These are phyloP conservation scores for Halictus ligatus DNA, from an alignment of 2,888 invertebrate species.

Conservation along the genomic window DNA sequence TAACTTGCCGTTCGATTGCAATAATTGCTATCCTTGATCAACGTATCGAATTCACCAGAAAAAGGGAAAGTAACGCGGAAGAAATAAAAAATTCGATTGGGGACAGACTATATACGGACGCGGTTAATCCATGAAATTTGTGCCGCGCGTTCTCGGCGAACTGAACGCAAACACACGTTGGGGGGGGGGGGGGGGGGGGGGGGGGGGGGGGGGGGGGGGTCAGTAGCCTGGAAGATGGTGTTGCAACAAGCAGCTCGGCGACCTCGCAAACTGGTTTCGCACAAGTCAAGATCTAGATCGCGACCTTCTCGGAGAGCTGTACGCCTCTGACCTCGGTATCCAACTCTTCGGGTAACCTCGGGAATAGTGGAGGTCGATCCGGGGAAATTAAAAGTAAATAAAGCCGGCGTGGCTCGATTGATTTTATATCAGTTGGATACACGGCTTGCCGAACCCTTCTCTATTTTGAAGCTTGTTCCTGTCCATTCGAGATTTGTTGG, in stretches of 20 bases:
- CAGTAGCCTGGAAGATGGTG: slow-evolving; percentile 68
- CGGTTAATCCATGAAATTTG: slow-evolving; percentile 39
- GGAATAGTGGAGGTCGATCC: slow-evolving; percentile 3
- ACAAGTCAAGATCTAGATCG: slow-evolving; percentile 80
- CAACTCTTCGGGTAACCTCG: slow-evolving; percentile 14
- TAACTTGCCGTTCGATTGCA: neutral
- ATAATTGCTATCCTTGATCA: slow-evolving; percentile 28
- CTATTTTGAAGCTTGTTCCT: neutral
- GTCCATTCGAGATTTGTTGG: neutral
- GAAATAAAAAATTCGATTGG: neutral
- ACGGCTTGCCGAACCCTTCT: neutral
- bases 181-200: slow-evolving; percentile 46
- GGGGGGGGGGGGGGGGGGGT: slow-evolving; percentile 54
- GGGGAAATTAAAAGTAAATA: slow-evolving; percentile 29
- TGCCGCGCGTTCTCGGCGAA: neutral
- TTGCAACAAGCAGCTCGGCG: slow-evolving; percentile 61
- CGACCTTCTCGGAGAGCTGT: slow-evolving; percentile 72
- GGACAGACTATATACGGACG: neutral
- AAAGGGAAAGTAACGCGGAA: neutral
- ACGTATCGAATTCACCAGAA: neutral
- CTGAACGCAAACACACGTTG: slow-evolving; percentile 24
- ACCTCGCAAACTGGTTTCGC: slow-evolving; percentile 76
- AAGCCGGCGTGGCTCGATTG: slow-evolving; percentile 10
- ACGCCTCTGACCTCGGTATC: slow-evolving; percentile 48
- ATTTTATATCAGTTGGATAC: neutral